Percentiles rank a stretch among this genome's conserved stretches.
Evolutionary conservation across 2,888 invertebrate species (phyloP).

Genomic region (Platynereis dumerilii): DNA sequence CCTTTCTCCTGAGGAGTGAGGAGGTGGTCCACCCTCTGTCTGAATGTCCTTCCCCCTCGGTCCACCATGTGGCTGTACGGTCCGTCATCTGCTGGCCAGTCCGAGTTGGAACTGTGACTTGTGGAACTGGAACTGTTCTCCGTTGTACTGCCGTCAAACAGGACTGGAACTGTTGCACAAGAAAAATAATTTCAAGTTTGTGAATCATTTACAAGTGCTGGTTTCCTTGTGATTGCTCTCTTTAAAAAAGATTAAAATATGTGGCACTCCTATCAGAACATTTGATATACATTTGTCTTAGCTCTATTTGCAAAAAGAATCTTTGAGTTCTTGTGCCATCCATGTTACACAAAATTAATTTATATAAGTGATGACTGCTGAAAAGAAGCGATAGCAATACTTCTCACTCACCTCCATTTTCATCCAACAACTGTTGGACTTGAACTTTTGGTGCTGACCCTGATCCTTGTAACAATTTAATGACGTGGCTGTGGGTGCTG

Average conservation of each 20-base stretch:
- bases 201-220: no score
- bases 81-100: slow-evolving; percentile 42
- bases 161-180: slow-evolving; percentile 13
- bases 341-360: no score
- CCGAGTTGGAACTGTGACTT: slow-evolving; percentile 43
- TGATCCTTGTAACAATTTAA: slow-evolving; percentile 54
- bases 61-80: slow-evolving; percentile 36
- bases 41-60: slow-evolving; percentile 48
- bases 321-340: no score
- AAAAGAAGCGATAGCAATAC: no score
- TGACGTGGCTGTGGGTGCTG: slow-evolving; percentile 52
- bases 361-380: no score
- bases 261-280: no score
- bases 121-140: slow-evolving; percentile 39
- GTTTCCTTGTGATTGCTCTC: no score
- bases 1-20: slow-evolving; percentile 52
- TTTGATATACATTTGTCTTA: no score
- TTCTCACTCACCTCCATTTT: slow-evolving; percentile 30
- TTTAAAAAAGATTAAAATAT: no score
- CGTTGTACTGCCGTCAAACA: slow-evolving; percentile 3
- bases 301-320: no score
- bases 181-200: no score
- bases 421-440: slow-evolving; percentile 43
- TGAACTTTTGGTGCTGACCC: slow-evolving; percentile 53
- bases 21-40: slow-evolving; percentile 50